Evolutionary conservation across 2,113 vertebrate genomes (phyloP).

Genomic region (Thunnus thynnus): DNA sequence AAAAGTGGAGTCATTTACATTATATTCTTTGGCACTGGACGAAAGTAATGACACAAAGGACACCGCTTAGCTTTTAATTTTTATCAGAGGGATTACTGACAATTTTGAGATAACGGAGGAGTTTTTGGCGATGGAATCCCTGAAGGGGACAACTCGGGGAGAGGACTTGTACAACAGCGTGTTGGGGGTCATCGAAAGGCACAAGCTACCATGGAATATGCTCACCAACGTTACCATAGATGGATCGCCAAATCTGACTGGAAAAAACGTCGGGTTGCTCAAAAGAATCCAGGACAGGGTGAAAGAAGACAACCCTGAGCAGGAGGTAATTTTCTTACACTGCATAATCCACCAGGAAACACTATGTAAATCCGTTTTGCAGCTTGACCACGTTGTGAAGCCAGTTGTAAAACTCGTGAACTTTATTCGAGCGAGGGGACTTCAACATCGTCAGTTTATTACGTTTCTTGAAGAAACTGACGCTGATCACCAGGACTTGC

Average conservation of each 20-base stretch:
- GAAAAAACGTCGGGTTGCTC: background rate
- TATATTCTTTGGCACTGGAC: background rate
- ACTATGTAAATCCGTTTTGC: no score
- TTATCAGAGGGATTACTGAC: background rate
- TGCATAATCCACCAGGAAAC: constrained; percentile 14
- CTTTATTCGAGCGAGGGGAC: no score
- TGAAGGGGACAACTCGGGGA: background rate
- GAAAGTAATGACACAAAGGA: background rate
- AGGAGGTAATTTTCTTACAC: background rate
- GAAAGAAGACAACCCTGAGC: constrained; percentile 3
- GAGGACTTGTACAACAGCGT: no score
- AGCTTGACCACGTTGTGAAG: no score
- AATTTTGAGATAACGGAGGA: constrained; percentile 3
- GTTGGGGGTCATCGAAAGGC: no score
- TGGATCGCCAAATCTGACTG: constrained; percentile 10
- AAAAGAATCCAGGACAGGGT: constrained; percentile 11
- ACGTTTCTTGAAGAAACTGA: no score
- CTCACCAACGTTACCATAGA: constrained; percentile 14
- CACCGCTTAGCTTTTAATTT: background rate
- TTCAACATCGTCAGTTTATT: no score
- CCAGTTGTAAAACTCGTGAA: no score
- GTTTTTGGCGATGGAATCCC: background rate
- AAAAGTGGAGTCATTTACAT: background rate
- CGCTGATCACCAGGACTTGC: no score
- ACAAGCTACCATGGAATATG: background rate